A percentile compares a stretch with the other conserved stretches of the same genome.
Evolutionary conservation across 2,113 vertebrate genomes (phyloP).

Genomic region (Tretioscincus oriximinensis): DNA sequence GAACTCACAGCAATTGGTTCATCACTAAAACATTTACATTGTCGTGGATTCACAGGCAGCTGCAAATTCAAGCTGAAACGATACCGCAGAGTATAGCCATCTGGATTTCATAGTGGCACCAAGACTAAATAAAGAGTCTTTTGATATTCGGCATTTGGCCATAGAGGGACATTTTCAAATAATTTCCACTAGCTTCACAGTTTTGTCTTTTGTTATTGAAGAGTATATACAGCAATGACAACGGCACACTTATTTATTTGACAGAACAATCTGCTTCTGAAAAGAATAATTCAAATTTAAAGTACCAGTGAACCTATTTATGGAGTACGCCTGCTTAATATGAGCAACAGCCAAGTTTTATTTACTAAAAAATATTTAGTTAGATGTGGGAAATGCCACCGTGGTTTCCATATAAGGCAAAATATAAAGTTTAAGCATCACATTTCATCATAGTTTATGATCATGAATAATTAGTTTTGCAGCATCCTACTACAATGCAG

Average conservation of each 20-base stretch:
- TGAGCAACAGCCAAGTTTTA: neutral
- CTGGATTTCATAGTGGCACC: conserved; percentile 5
- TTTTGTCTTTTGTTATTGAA: neutral
- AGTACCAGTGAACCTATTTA: neutral
- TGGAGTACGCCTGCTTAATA: neutral
- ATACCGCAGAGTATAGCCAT: conserved; percentile 2
- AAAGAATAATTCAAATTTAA: neutral
- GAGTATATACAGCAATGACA: neutral
- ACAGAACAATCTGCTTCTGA: neutral
- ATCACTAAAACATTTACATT: conserved; percentile 24
- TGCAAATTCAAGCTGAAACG: conserved; percentile 11
- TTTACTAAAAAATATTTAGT: conserved; percentile 2
- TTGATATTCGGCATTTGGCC: neutral
- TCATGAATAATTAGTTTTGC: neutral
- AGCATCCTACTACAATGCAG: accelerated
- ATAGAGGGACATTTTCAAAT: neutral
- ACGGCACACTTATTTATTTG: neutral
- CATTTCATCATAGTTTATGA: neutral
- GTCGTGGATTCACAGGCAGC: conserved; percentile 6
- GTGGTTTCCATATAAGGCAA: neutral
- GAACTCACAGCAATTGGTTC: neutral
- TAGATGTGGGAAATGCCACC: neutral
- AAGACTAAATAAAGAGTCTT: neutral
- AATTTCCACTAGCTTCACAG: neutral
- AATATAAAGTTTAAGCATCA: neutral